These are phyloP conservation scores for Datnioides undecimradiatus DNA, from an alignment of 2,113 vertebrate genomes.

Conservation along the genomic window DNA sequence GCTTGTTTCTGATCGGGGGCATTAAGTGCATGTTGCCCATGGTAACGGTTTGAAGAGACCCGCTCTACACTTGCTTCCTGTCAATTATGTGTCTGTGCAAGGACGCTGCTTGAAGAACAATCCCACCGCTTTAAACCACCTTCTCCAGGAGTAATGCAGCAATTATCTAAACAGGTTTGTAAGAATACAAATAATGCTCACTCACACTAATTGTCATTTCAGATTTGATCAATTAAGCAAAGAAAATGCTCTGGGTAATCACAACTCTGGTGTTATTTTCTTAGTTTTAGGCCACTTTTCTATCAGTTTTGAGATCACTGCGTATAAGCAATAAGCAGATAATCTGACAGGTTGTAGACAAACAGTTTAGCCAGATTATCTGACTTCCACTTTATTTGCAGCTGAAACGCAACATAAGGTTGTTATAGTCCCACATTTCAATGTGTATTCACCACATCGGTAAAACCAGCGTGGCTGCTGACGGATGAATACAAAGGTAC, in stretches of 20 bases:
- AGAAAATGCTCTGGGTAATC: neutral
- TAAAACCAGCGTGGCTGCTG: neutral
- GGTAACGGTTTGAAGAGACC: conserved; percentile 65
- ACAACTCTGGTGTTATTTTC: neutral
- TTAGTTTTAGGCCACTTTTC: neutral
- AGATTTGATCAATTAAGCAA: too few species aligned
- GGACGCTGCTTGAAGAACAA: conserved; percentile 21
- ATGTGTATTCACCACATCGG: neutral
- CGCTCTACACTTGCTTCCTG: conserved; percentile 46
- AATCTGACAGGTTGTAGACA: neutral
- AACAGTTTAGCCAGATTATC: neutral
- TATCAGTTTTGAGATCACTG: too few species aligned
- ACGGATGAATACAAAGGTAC: neutral
- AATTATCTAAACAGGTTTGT: neutral
- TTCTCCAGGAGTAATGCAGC: neutral
- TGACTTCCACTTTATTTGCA: neutral
- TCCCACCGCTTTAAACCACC: neutral
- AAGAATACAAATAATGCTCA: neutral
- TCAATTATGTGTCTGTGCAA: conserved; percentile 50
- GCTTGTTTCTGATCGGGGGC: conserved; percentile 57
- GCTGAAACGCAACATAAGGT: neutral
- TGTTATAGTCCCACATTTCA: neutral
- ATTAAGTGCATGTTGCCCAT: conserved; percentile 69
- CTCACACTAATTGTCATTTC: neutral
- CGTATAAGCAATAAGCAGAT: too few species aligned